Base-by-base conservation (phyloP, 1,140 invertebrate genomes). In the Whitmania pigra region DNA sequence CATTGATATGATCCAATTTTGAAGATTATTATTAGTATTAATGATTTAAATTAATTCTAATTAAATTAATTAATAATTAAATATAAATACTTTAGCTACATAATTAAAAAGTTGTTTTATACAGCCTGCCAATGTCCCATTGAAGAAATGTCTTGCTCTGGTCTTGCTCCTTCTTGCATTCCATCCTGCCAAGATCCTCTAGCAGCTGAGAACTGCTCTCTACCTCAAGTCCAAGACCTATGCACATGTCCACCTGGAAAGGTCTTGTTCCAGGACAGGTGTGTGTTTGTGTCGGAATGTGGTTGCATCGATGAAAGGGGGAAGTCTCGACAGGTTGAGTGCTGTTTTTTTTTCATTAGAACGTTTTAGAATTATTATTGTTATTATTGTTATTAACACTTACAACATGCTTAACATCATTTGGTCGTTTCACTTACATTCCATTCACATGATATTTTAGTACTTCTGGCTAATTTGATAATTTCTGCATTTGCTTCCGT, bases 261-360 rank as follows among this genome's bases (percentile, higher is more conserved):
- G 15, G 57, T 63, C 18, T 31, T 63, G 22, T 63, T 63, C 57
- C 22, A 25, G 57, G 57, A 63, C 57, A 63, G 22, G 57, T 63
- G 57, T 15, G 57, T 63, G 11, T 22, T 25, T 31, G 57, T n/a
- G 22, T 25, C 57, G 13, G 29, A 31, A 7, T 63, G 57, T n/a
- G 57, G 57, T 2, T 63, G 57, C 29, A n/a, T 63, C 20, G 57
- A 63, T n/a, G 13, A 7, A 22, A 25, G 9, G 9, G 57, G 57
- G 11, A 25, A 25, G 57, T 31, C 57, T 0, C 2, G 18, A 13
- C 22, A 31, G 57, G 57, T 63, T n/a, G 57, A 18, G 9, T 49
- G 11, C 13, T 49, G 31, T 36, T 36, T 2, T 36, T 36, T 36
- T 36, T 36, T 36, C 31, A 36, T 36, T 6, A 36, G 31, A 36